These are phyloP conservation scores for Ctenopoma kingsleyae DNA, from an alignment of 2,797 vertebrate species.

Conservation along the genomic window DNA sequence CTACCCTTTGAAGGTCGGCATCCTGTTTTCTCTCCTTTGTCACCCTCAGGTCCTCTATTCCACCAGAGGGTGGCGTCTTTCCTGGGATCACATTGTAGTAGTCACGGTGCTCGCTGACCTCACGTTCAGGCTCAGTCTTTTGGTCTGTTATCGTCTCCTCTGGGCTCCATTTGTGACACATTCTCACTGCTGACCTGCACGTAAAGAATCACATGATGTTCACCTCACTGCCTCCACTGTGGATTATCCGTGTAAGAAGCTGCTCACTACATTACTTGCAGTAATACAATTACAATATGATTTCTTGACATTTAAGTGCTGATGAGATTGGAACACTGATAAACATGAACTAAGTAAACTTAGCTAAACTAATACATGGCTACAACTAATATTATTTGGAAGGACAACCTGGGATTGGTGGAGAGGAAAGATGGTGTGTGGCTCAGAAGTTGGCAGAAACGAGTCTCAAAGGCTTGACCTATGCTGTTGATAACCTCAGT, in stretches of 20 bases:
- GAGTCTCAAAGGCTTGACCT: constrained; percentile 92
- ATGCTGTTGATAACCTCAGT: constrained; percentile 92
- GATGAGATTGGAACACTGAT: too few relatives aligned
- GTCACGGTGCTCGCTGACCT: constrained; percentile 66
- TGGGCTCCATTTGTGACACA: constrained; percentile 46
- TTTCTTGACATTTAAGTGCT: too few relatives aligned
- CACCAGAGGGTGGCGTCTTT: constrained; percentile 84
- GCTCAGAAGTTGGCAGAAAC: constrained; percentile 92
- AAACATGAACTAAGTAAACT: too few relatives aligned
- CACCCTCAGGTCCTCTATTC: constrained; percentile 79
- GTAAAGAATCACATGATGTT: constrained; percentile 6
- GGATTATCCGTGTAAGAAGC: too few relatives aligned
- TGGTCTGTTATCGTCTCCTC: constrained; percentile 62
- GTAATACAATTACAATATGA: too few relatives aligned
- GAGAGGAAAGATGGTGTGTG: constrained; percentile 83
- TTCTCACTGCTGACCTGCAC: constrained; percentile 54
- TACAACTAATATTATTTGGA: too few relatives aligned
- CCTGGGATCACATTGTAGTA: constrained; percentile 92
- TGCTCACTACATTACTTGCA: too few relatives aligned
- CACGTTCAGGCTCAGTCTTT: constrained; percentile 65
- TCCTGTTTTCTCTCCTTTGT: constrained; percentile 74
- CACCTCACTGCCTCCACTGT: background rate
- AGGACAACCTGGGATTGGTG: constrained; percentile 86
- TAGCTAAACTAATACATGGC: too few relatives aligned
- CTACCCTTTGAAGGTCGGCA: constrained; percentile 55